Evolutionary conservation across 2,113 vertebrate genomes (phyloP), one percentile per base, ranked within the genome.

Genomic region (Corvus cornix): DNA sequence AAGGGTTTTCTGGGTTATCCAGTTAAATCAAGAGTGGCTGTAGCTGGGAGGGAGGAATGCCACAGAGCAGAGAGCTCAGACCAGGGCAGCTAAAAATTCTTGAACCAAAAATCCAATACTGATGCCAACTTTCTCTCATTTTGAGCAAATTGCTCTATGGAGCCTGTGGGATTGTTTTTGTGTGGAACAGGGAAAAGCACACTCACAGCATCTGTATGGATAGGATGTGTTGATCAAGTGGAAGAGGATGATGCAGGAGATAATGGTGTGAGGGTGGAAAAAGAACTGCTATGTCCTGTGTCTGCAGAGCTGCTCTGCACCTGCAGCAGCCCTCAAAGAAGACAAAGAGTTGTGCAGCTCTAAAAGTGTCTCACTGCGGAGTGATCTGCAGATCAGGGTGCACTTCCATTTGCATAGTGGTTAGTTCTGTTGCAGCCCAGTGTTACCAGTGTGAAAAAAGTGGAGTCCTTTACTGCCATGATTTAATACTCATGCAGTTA

Each of bases 281-380:
- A 94, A 27, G 53, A 79, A 3, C 49, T 28, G 43, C 12, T 41
- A 21, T 49, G 60, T 13, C 85, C 73, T 14, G 4, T 1, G 12
- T 11, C 53, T 78, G 84, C 69, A 64, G 87, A 87, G 53, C 77
- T 56, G 64, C 80, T 63, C 73, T 64, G 70, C 91, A 84, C 77
- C 86, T 81, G 83, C 91, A 53, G 53, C 7, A 14, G 37, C 69
- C n/a, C 72, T 48, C 75, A 16, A 6, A 46, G 87, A 46, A 53
- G 28, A 43, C 24, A 48, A 56, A 37, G 31, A 3, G 4, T 17
- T 13, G 10, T 48, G 31, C 70, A 75, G 14, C 49, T 24, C 39
- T 30, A 1, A 17, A 80, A 84, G 82, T 11, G 39, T 37, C 74
- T 81, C 2, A 0, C 21, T 44, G 62, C 0, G 0, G 39, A 37